Evolutionary conservation across 2,113 vertebrate species (phyloP).

Genomic region (Heterochromis multidens): DNA sequence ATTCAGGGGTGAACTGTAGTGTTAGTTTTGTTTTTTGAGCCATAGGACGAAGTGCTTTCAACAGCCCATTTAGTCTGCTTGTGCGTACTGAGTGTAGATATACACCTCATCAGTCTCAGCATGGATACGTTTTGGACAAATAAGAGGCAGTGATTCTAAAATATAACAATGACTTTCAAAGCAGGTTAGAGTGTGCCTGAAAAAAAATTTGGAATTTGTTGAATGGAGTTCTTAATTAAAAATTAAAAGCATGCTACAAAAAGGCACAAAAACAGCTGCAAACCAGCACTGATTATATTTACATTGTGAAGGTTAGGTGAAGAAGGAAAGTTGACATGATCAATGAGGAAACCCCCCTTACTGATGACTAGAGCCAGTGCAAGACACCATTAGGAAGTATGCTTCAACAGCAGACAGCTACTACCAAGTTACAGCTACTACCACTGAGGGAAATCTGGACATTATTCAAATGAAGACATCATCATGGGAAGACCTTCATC

Average conservation of each 20-base stretch:
- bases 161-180: neutral
- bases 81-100: neutral
- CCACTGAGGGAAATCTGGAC: conserved; percentile 23
- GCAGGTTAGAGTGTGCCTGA: neutral
- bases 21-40: conserved; percentile 37
- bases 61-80: conserved; percentile 25
- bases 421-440: neutral
- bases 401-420: conserved; percentile 7
- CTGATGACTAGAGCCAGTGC: neutral
- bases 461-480: conserved; percentile 37
- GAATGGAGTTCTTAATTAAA: neutral
- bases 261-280: neutral
- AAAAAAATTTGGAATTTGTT: neutral
- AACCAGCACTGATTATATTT: neutral
- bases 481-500: conserved; percentile 28
- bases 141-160: neutral
- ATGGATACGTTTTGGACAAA: neutral
- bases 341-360: conserved; percentile 12
- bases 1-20: conserved; percentile 25
- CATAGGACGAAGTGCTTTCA: conserved; percentile 30
- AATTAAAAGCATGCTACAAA: neutral
- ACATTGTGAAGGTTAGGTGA: neutral
- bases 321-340: neutral
- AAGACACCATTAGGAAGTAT: conserved; percentile 16
- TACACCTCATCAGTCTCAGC: conserved; percentile 4